Evolutionary conservation across 2,797 vertebrate genomes (phyloP), one percentile per base, ranked within the genome.

Genomic region (Tenualosa thibaudeaui): DNA sequence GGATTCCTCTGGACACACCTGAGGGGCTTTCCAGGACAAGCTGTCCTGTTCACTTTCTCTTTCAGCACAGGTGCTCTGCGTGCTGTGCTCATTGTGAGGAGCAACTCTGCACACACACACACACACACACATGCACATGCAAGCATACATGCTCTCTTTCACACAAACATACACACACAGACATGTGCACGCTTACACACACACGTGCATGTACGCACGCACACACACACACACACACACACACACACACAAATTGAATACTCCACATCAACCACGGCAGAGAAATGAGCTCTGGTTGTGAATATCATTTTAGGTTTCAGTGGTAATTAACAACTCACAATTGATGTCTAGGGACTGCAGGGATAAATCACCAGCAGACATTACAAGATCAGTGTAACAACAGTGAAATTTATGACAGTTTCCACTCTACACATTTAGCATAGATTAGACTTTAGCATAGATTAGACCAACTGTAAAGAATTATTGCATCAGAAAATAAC

Each of bases 161-260:
- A 71, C 65, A 71, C 65, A 31, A 24, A 71, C 65, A 65, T 24
- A 65, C 62, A 10, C 19, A 65, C 62, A 12, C 26, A 71, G 3
- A 26, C 60, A 62, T 7, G 7, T 7, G 26, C 62, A 5, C 62
- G 26, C 62, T 31, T 8, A 65, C n/a, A 26, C 60, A 26, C 68
- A 40, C 26, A 71, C 53, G 40, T 8, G n/a, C 56, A 82, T 26
- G 56, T 15, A 31, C 51, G 60, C 82, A 60, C 53, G 60, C 65
- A 81, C 83, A 84, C 54, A 1, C 46, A 15, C 43, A 15, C 62
- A 83, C 60, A 71, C 68, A 40, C 26, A 71, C 65, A 81, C 83
- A 84, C 54, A 1, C 46, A 15, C 43, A 15, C 62, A 83, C 60
- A 71, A n/a, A 17, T 43, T 75, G 3, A 75, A 75, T 43, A 19